A percentile compares a stretch with the other conserved stretches of the same genome.
These are phyloP conservation scores for Volucella inanis DNA, from an alignment of 2,888 invertebrate genomes.

Conservation along the genomic window DNA sequence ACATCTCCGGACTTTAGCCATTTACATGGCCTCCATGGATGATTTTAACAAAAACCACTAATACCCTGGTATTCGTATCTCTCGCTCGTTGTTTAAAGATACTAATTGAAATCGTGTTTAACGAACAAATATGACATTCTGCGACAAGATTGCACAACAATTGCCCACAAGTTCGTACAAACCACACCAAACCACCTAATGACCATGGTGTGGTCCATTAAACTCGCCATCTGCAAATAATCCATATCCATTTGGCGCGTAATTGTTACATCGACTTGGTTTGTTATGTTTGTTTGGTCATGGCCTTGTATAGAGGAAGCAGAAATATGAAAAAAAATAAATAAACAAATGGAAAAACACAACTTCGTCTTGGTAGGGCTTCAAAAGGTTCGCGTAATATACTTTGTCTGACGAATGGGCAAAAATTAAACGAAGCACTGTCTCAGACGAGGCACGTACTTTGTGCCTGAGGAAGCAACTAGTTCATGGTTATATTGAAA, in stretches of 20 bases:
- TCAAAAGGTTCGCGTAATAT: slow-evolving; percentile 2
- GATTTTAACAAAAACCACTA: slow-evolving; percentile 7
- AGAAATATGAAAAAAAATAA: neutral
- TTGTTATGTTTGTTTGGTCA: slow-evolving; percentile 28
- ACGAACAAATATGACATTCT: slow-evolving; percentile 55
- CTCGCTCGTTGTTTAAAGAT: slow-evolving; percentile 33
- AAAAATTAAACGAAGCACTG: slow-evolving; percentile 57
- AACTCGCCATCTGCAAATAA: slow-evolving; percentile 60
- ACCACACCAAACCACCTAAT: slow-evolving; percentile 24
- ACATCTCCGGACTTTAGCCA: slow-evolving; percentile 4
- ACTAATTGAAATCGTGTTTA: slow-evolving; percentile 57
- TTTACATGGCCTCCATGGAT: slow-evolving; percentile 16
- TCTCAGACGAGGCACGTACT: slow-evolving; percentile 30
- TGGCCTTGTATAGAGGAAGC: slow-evolving; percentile 34
- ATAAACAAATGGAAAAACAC: neutral
- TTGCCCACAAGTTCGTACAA: neutral
- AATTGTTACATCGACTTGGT: too few species aligned
- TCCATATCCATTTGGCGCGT: slow-evolving; percentile 5
- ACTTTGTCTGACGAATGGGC: slow-evolving; percentile 18
- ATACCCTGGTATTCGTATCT: neutral
- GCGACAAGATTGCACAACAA: slow-evolving; percentile 48
- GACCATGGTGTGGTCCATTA: slow-evolving; percentile 67
- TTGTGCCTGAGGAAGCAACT: slow-evolving; percentile 62
- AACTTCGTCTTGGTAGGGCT: slow-evolving; percentile 1
- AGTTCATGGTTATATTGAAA: slow-evolving; percentile 64